These are phyloP conservation scores for Tupiocoris notatus DNA, from an alignment of 2,888 invertebrate genomes.

Conservation along the genomic window DNA sequence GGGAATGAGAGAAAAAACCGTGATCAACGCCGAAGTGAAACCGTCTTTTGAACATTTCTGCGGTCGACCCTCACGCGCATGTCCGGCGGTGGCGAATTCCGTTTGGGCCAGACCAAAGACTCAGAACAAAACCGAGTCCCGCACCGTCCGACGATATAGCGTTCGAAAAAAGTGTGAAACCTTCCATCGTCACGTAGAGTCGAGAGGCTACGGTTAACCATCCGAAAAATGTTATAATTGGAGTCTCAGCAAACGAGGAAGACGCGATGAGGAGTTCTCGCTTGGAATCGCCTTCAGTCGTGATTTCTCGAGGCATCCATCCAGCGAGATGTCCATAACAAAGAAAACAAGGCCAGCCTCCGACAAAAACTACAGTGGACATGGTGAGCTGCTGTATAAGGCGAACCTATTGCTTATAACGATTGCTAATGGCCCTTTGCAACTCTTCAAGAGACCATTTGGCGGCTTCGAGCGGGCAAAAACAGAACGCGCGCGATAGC, in stretches of 20 bases:
- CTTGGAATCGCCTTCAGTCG: slow-evolving; percentile 19
- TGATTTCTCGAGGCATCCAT: slow-evolving; percentile 9
- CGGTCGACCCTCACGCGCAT: neutral
- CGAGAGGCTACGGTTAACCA: slow-evolving; percentile 25
- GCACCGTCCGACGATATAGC: neutral
- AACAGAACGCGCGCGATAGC: neutral
- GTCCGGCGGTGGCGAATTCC: neutral
- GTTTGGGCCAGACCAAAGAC: neutral
- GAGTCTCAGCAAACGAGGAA: slow-evolving; percentile 12
- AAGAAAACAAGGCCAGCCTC: neutral
- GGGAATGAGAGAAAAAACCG: neutral
- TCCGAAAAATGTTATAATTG: slow-evolving; percentile 44
- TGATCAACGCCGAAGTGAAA: neutral
- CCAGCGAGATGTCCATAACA: slow-evolving; percentile 3
- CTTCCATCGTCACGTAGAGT: slow-evolving; percentile 38
- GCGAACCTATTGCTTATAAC: slow-evolving; percentile 32
- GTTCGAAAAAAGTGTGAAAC: slow-evolving; percentile 36
- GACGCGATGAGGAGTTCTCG: slow-evolving; percentile 12
- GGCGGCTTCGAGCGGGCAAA: neutral
- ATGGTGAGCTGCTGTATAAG: slow-evolving; percentile 17
- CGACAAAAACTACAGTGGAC: neutral
- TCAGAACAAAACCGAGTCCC: neutral
- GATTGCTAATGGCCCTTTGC: slow-evolving; percentile 20
- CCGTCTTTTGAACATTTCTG: neutral
- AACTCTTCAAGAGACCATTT: neutral